Percentiles rank a stretch among this genome's conserved stretches.
Conservation (phyloP, 2,113 vertebrate species). For the Clinocottus analis region DNA sequence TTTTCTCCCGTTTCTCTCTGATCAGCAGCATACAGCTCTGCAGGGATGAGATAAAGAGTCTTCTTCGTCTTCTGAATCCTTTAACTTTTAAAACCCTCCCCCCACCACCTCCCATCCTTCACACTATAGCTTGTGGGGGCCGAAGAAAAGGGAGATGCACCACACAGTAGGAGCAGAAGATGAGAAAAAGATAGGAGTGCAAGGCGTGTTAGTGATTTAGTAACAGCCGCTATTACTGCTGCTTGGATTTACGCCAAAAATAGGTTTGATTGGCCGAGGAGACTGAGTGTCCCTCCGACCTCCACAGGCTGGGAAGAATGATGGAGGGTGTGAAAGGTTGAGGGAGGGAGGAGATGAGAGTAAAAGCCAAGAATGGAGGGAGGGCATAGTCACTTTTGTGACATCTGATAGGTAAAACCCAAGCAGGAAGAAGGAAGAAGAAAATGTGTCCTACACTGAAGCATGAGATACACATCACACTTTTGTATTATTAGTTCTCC, state of each 20-base stretch:
- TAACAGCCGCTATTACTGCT: conserved; percentile 23
- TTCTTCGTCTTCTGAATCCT: conserved; percentile 19
- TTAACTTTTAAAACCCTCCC: conserved; percentile 3
- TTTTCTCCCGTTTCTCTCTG: conserved; percentile 42
- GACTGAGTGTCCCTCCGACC: conserved; percentile 51
- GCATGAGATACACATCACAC: conserved; percentile 18
- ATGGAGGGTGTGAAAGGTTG: conserved; percentile 30
- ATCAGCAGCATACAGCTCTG: conserved; percentile 58
- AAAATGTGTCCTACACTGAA: not conserved
- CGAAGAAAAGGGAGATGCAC: conserved; percentile 34
- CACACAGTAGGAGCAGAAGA: conserved; percentile 26
- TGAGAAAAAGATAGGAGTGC: conserved; percentile 49
- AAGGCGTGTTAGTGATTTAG: conserved; percentile 56
- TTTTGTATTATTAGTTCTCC: conserved; percentile 6
- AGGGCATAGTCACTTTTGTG: conserved; percentile 16
- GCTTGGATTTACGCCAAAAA: conserved; percentile 44
- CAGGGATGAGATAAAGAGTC: conserved; percentile 61
- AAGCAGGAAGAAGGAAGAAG: conserved; percentile 20
- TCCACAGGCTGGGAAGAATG: conserved; percentile 39
- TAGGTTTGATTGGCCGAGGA: conserved; percentile 52
- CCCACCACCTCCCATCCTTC: conserved; percentile 34
- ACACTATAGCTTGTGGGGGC: conserved; percentile 39
- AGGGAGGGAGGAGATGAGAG: conserved; percentile 32
- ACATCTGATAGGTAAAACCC: conserved; percentile 25
- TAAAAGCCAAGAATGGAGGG: not conserved